Conservation (phyloP, 2,113 vertebrate genomes). For the Esox niger region DNA sequence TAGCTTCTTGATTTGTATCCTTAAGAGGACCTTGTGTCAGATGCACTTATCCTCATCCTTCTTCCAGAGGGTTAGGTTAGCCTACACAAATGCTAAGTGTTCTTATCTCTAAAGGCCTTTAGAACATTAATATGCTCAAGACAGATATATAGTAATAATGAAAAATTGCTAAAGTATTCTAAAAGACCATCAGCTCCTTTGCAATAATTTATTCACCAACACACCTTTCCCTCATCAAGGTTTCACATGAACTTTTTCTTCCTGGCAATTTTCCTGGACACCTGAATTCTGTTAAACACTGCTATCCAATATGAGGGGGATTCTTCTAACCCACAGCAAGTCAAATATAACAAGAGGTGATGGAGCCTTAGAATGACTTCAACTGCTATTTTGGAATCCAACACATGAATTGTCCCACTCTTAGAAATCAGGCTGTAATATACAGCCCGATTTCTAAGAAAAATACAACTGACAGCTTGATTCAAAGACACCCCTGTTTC, state of each 20-base stretch:
- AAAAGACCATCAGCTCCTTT: too few relatives aligned
- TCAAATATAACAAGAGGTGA: background rate
- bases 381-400: constrained; percentile 5
- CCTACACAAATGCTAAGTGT: too few relatives aligned
- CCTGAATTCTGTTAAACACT: too few relatives aligned
- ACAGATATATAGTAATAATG: background rate
- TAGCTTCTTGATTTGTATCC: background rate
- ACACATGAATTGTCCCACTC: constrained; percentile 9
- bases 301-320: background rate
- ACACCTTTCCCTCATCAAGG: too few relatives aligned
- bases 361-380: constrained; percentile 27
- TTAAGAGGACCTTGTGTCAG: background rate
- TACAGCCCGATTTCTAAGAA: constrained; percentile 1
- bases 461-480: constrained; percentile 14
- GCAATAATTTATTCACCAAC: too few relatives aligned
- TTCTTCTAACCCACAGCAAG: background rate
- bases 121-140: too few relatives aligned
- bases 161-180: background rate
- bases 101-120: too few relatives aligned
- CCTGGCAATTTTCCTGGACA: background rate
- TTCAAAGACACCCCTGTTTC: background rate
- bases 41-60: background rate
- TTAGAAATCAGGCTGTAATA: constrained; percentile 8
- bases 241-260: too few relatives aligned
- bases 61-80: too few relatives aligned